Evolutionary conservation across 2,797 vertebrate species (phyloP).

Genomic region (Ptychobarbus kaznakovi): DNA sequence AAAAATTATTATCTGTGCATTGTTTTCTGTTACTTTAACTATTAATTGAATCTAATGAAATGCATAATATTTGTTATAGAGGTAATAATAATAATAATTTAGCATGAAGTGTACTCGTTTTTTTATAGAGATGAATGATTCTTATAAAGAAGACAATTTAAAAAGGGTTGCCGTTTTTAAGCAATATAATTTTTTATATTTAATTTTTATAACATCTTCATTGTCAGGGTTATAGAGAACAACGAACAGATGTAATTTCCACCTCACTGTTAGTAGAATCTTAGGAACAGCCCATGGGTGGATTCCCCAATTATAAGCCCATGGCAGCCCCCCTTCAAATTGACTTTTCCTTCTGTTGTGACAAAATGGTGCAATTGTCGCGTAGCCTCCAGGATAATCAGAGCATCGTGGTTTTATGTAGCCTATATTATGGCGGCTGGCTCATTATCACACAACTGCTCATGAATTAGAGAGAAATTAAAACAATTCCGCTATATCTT

Average conservation of each 20-base stretch:
- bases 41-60: background rate
- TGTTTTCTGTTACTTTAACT: background rate
- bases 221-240: slow-evolving; percentile 10
- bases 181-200: slow-evolving; percentile 2
- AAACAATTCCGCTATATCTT: slow-evolving; percentile 54
- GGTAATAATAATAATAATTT: background rate
- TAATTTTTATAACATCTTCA: slow-evolving; percentile 4
- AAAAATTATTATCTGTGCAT: background rate
- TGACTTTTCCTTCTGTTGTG: slow-evolving; percentile 46
- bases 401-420: slow-evolving; percentile 48
- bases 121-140: background rate
- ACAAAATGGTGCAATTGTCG: slow-evolving; percentile 44
- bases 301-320: slow-evolving; percentile 58
- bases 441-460: slow-evolving; percentile 59
- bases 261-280: slow-evolving; percentile 40
- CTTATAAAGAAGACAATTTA: background rate
- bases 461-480: slow-evolving; percentile 63
- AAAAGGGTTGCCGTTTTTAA: slow-evolving; percentile 4
- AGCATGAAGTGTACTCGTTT: background rate
- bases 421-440: slow-evolving; percentile 45
- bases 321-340: slow-evolving; percentile 43
- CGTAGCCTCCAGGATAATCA: slow-evolving; percentile 36
- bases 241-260: slow-evolving; percentile 43
- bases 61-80: background rate
- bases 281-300: slow-evolving; percentile 41